Conservation (phyloP, 2,113 vertebrate genomes). For the Malurus cyaneus region DNA sequence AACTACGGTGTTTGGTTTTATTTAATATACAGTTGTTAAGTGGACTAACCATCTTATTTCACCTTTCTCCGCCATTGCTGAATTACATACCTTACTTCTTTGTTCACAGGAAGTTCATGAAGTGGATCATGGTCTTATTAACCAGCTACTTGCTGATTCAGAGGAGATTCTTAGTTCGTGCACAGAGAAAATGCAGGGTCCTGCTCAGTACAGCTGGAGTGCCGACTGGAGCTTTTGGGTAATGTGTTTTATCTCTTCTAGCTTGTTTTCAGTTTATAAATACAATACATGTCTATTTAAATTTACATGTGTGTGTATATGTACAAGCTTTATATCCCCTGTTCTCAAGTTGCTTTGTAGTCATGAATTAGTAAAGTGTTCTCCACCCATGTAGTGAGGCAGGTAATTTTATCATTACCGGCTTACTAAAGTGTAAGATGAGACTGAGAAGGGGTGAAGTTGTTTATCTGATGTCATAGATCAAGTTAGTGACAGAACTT, state of each 20-base stretch:
- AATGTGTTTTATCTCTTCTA: not conserved
- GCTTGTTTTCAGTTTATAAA: not conserved
- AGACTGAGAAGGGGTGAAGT: not conserved
- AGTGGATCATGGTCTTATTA: slow-evolving; percentile 58
- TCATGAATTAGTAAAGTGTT: slow-evolving; percentile 38
- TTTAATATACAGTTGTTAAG: not conserved
- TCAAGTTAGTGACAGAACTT: not conserved
- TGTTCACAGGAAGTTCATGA: slow-evolving; percentile 68
- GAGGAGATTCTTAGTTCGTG: slow-evolving; percentile 49
- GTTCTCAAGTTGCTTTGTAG: slow-evolving; percentile 41
- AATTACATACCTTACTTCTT: not conserved
- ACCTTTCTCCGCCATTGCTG: not conserved
- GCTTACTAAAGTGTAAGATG: slow-evolving; percentile 30
- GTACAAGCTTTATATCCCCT: not conserved
- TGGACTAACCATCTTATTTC: not conserved
- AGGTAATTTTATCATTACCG: slow-evolving; percentile 50
- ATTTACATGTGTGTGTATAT: not conserved
- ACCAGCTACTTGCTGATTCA: slow-evolving; percentile 56
- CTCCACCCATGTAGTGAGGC: not conserved
- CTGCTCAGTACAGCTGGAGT: slow-evolving; percentile 70
- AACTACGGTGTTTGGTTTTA: not conserved
- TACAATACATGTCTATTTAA: not conserved
- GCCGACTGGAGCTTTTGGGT: slow-evolving; percentile 81
- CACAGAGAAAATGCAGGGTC: slow-evolving; percentile 67
- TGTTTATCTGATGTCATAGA: not conserved